These are phyloP conservation scores for Mus caroli DNA, from an alignment of 2,797 vertebrate species.

Conservation along the genomic window DNA sequence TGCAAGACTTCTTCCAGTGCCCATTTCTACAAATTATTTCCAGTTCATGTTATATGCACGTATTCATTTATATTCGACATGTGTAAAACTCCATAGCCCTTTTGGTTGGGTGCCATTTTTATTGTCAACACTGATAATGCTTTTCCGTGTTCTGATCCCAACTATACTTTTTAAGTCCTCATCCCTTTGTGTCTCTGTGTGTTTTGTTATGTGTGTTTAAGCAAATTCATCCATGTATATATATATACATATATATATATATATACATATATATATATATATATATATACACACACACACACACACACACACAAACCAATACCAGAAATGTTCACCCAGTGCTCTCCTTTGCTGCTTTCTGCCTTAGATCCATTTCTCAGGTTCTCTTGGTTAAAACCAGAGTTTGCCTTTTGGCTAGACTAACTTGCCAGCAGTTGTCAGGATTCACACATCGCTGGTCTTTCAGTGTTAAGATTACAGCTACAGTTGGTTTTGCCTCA, in stretches of 20 bases:
- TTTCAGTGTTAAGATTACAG: not conserved
- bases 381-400: not conserved
- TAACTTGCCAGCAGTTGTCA: not conserved
- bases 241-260: too few species aligned
- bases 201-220: not conserved
- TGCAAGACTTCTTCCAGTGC: not conserved
- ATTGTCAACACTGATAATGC: not conserved
- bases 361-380: not conserved
- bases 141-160: not conserved
- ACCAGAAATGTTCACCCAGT: not conserved
- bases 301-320: too few species aligned
- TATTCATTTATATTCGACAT: not conserved
- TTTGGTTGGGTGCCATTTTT: not conserved
- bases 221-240: not conserved
- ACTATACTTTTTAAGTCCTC: not conserved
- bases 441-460: not conserved
- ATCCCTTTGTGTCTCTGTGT: not conserved
- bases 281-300: too few species aligned
- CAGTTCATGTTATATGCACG: not conserved
- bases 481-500: not conserved
- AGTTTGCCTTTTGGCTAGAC: not conserved
- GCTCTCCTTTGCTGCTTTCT: not conserved
- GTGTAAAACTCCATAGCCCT: not conserved
- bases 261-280: too few species aligned
- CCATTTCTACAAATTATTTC: not conserved